These are phyloP conservation scores for Cydia splendana DNA, from an alignment of 1,140 invertebrate genomes.

Conservation along the genomic window DNA sequence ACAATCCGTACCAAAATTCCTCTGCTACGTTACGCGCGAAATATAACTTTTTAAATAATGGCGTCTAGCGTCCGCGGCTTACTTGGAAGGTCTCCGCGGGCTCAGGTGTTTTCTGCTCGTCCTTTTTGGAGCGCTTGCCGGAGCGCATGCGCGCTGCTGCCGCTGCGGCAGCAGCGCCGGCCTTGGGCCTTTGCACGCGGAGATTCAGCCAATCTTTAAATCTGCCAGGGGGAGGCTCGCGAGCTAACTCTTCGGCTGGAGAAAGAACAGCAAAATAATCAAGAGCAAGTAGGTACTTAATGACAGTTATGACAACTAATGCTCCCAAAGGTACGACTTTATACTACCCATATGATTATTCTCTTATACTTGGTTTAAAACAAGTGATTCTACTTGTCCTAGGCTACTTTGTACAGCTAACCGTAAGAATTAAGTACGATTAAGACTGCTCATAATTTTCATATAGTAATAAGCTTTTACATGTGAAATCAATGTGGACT, in stretches of 20 bases:
- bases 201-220: constrained; percentile 74
- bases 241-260: constrained; percentile 69
- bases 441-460: too few species aligned
- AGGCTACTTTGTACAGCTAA: too few species aligned
- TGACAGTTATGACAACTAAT: too few species aligned
- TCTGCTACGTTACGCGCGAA: constrained; percentile 43
- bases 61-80: constrained; percentile 50
- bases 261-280: constrained; percentile 33
- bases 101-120: constrained; percentile 42
- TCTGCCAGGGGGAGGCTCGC: constrained; percentile 69
- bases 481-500: too few species aligned
- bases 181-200: constrained; percentile 65
- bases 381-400: too few species aligned
- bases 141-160: constrained; percentile 59
- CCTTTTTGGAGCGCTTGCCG: constrained; percentile 58
- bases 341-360: too few species aligned
- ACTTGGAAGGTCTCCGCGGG: constrained; percentile 63
- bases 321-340: too few species aligned
- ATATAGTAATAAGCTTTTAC: too few species aligned
- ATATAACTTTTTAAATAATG: constrained; percentile 32
- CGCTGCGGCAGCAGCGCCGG: constrained; percentile 38
- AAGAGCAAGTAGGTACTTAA: too few species aligned
- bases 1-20: constrained; percentile 25
- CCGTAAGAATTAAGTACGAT: too few species aligned
- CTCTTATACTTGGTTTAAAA: too few species aligned